Evolutionary conservation across 2,113 vertebrate genomes (phyloP), one percentile per base, ranked within the genome.

Genomic region (Hemicordylus capensis): DNA sequence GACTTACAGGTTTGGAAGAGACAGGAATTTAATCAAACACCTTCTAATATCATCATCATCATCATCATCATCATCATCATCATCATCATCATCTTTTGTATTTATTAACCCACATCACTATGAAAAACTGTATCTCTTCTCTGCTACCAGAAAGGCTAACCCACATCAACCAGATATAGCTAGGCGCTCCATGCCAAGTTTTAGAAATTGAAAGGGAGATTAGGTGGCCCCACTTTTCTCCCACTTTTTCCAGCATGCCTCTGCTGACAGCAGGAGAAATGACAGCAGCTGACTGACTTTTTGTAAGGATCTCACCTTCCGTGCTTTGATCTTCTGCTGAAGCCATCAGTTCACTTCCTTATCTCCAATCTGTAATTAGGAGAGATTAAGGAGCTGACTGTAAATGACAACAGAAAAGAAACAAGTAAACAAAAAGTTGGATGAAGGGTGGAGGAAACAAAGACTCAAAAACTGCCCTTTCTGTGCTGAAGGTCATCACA

Each of bases 401-500:
- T 22, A 85, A 83, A 83, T 48, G 9, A 11, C 24, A 56, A 44
- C 24, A 37, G 44, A 73, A 4, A 48, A 48, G 67, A 90, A 88
- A 24, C 14, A 88, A 92, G 84, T 70, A 85, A 88, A 88, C 34
- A 81, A 84, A 81, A 80, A 58, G 12, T 66, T 67, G 46, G 78
- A 22, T n/a, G 7, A 77, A 59, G 34, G 87, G 7, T 26, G 73
- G 78, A 83, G 7, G 0, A 7, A 1, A 0, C 0, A 1, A 12
- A 8, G 19, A 66, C 10, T 1, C 12, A 59, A 48, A 85, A 54
- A 76, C 39, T 56, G 54, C n/a, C 75, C 31, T 89, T 39, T 26
- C 24, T 74, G 39, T 89, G 63, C 14, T 93, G 91, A 95, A 95
- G 94, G 95, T 95, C 89, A 86, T 82, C 0, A 31, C 0, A 56